Conservation (phyloP, 2,797 vertebrate species). For the Pipistrellus pipistrellus region DNA sequence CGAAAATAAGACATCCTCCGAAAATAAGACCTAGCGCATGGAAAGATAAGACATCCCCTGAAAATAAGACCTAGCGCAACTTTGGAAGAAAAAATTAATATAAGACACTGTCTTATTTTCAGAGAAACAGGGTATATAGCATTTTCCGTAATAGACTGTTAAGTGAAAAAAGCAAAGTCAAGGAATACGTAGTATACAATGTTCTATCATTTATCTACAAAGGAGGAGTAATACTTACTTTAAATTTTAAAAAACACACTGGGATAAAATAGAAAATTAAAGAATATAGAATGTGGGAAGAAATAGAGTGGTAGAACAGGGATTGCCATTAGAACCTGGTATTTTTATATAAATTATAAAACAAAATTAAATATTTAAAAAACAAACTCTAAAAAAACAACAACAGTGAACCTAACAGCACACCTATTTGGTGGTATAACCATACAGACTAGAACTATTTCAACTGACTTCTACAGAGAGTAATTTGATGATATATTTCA, state of each 20-base stretch:
- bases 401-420: neutral
- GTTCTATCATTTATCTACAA: conserved; percentile 40
- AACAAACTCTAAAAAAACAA: neutral
- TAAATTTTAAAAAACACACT: neutral
- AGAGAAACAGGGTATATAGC: neutral
- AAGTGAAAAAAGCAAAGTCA: conserved; percentile 37
- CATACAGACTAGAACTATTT: neutral
- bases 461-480: neutral
- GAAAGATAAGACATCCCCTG: no score
- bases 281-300: neutral
- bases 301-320: neutral
- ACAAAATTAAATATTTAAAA: conserved; percentile 44
- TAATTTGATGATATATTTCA: neutral
- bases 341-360: conserved; percentile 50
- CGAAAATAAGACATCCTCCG: no score
- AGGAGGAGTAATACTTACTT: conserved; percentile 19
- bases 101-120: no score
- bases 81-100: no score
- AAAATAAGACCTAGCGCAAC: no score
- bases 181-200: neutral
- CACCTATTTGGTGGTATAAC: neutral
- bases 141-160: neutral
- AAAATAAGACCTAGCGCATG: no score
- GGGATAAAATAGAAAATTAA: neutral
- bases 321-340: neutral